phyloP scores from a whole-genome alignment of 2,797 vertebrate genomes.

The Alca torda region DNA sequence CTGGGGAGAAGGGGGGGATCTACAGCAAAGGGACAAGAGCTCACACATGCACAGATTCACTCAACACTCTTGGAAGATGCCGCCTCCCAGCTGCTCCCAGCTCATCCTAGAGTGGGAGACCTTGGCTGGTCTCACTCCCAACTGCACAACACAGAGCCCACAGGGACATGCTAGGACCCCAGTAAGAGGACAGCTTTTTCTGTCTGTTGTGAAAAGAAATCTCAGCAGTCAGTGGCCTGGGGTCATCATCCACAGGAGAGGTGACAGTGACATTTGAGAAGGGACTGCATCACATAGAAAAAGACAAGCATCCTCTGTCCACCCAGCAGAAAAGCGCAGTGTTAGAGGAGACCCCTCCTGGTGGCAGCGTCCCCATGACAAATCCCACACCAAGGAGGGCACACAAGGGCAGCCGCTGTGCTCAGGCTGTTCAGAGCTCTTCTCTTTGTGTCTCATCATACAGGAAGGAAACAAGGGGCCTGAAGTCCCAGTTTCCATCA shows the following conservation, averaged over 20 bases:
- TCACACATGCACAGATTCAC: rapidly evolving
- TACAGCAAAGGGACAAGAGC: not conserved
- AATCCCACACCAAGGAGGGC: rapidly evolving
- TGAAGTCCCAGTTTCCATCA: not conserved
- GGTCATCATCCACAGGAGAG: not conserved
- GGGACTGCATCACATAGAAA: too few species aligned
- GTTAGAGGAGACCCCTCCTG: not conserved
- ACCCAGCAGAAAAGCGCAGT: not conserved
- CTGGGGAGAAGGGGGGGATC: not conserved
- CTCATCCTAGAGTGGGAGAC: not conserved
- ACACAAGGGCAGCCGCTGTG: not conserved
- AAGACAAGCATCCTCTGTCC: rapidly evolving
- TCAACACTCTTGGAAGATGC: not conserved
- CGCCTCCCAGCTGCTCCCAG: not conserved
- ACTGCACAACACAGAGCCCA: not conserved
- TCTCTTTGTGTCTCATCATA: not conserved
- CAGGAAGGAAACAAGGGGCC: not conserved
- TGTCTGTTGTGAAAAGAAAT: not conserved
- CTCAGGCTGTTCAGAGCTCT: not conserved
- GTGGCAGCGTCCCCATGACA: not conserved
- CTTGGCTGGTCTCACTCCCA: not conserved
- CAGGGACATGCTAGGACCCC: not conserved
- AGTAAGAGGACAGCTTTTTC: not conserved
- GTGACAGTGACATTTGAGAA: not conserved
- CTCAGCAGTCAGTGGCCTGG: not conserved